Evolutionary conservation across 2,888 invertebrate genomes (phyloP).

Genomic region (Microctonus aethiopoides): DNA sequence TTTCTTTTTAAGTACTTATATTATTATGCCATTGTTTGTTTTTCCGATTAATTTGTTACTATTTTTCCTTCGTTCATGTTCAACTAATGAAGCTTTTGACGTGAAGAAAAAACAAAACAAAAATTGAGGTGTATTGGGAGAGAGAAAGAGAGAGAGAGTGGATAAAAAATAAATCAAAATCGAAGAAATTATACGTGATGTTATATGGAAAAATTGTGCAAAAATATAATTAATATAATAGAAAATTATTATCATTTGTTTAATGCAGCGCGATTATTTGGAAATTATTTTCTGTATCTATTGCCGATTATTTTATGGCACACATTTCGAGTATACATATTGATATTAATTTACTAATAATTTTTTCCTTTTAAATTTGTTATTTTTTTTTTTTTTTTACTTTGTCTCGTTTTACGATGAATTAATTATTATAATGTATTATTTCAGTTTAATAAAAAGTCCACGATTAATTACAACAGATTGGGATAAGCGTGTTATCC

Average conservation of each 20-base stretch:
- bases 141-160: neutral
- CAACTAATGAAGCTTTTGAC: neutral
- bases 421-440: conserved; percentile 9
- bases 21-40: conserved; percentile 5
- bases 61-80: neutral
- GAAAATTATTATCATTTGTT: conserved; percentile 41
- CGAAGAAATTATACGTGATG: neutral
- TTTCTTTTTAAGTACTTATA: conserved; percentile 37
- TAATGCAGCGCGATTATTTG: neutral
- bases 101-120: conserved; percentile 19
- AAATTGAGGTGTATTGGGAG: neutral
- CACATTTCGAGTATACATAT: conserved; percentile 27
- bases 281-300: neutral
- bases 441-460: conserved; percentile 1
- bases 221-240: neutral
- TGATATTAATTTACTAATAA: neutral
- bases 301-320: conserved; percentile 24
- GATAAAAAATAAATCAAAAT: neutral
- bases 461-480: conserved; percentile 1
- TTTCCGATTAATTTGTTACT: neutral
- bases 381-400: neutral
- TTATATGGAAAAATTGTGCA: conserved; percentile 25
- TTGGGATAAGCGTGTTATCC: neutral
- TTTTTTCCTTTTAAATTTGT: too few relatives aligned
- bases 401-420: neutral